Evolutionary conservation across 2,888 invertebrate species (phyloP).

Genomic region (Diploptera punctata): DNA sequence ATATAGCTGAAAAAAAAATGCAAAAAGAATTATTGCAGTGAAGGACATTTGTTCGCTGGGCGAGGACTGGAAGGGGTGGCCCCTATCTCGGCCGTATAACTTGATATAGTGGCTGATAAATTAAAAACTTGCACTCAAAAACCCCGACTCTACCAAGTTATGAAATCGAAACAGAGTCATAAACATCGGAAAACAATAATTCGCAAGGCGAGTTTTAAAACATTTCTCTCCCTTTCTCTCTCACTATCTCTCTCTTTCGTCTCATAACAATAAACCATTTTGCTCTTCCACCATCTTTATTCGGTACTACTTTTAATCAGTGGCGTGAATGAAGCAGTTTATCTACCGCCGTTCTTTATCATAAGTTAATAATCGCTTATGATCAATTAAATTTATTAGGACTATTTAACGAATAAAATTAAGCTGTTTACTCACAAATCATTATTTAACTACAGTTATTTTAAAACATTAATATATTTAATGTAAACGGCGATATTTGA

Average conservation of each 20-base stretch:
- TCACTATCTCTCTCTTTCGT: not conserved
- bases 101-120: conserved; percentile 57
- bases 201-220: conserved; percentile 42
- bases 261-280: conserved; percentile 32
- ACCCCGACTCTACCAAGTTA: conserved; percentile 51
- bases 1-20: too few species aligned
- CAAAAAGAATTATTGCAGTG: too few species aligned
- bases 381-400: too few species aligned
- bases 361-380: too few species aligned
- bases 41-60: too few species aligned
- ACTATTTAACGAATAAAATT: too few species aligned
- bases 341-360: too few species aligned
- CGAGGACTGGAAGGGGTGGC: conserved; percentile 21
- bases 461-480: too few species aligned
- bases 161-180: conserved; percentile 60
- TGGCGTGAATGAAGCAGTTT: not conserved
- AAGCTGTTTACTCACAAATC: too few species aligned
- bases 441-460: too few species aligned
- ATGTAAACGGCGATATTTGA: too few species aligned
- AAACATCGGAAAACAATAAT: conserved; percentile 61
- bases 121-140: conserved; percentile 56
- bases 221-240: conserved; percentile 19
- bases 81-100: conserved; percentile 44
- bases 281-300: conserved; percentile 22
- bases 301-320: not conserved